A percentile compares a stretch with the other conserved stretches of the same genome.
Evolutionary conservation across 1,140 invertebrate species (phyloP).

Genomic region (Philopotamus ludificatus): DNA sequence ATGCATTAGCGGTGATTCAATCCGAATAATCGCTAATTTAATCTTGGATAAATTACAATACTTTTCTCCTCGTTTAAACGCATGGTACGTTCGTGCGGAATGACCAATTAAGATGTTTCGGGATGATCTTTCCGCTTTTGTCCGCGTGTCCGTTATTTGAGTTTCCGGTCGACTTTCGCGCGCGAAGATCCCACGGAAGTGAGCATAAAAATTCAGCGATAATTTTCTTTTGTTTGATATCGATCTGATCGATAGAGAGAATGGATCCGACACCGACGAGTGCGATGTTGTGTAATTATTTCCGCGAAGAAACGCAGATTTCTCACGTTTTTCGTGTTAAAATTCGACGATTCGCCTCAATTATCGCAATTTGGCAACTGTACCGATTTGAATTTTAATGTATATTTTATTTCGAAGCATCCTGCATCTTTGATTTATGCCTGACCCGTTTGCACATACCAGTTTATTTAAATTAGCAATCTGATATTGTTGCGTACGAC

Average conservation of each 20-base stretch:
- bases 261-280: not conserved
- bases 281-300: too few species aligned
- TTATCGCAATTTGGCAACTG: too few species aligned
- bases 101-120: not conserved
- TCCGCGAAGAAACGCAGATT: not conserved
- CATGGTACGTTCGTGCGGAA: not conserved
- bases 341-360: too few species aligned
- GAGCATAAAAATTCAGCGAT: not conserved
- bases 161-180: not conserved
- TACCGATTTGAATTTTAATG: not conserved
- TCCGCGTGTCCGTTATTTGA: not conserved
- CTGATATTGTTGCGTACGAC: too few species aligned
- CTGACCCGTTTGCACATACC: too few species aligned
- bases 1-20: too few species aligned
- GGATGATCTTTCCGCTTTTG: not conserved
- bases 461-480: too few species aligned
- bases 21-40: too few species aligned
- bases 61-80: not conserved
- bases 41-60: too few species aligned
- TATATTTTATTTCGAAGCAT: too few species aligned
- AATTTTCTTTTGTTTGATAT: not conserved
- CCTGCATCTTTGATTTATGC: too few species aligned
- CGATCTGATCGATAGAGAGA: not conserved
- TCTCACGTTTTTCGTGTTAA: not conserved
- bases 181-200: not conserved